phyloP scores from a whole-genome alignment of 2,888 invertebrate genomes.

The Spisula subtruncata region DNA sequence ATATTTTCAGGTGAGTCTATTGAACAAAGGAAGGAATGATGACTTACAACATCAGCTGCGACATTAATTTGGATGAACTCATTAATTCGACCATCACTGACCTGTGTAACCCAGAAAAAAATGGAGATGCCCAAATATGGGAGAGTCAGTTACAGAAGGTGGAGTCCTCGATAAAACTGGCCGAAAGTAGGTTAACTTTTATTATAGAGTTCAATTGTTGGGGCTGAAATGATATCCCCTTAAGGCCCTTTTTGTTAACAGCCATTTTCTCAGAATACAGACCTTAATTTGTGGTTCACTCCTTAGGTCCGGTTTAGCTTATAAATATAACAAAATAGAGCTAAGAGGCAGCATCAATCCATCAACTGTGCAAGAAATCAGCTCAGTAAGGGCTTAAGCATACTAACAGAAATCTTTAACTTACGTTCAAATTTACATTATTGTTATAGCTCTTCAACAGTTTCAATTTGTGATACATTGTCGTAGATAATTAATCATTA shows the following conservation, averaged over 20 bases:
- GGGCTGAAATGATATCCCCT: not conserved
- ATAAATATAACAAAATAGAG: too few relatives aligned
- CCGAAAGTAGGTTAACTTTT: constrained; percentile 71
- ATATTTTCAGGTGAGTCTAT: not conserved
- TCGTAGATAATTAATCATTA: too few relatives aligned
- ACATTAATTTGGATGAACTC: constrained; percentile 74
- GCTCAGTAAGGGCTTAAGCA: too few relatives aligned
- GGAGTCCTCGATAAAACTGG: constrained; percentile 63
- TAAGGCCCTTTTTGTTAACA: too few relatives aligned
- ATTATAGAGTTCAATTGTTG: not conserved
- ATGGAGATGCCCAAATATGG: constrained; percentile 47
- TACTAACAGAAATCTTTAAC: too few relatives aligned
- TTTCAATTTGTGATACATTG: too few relatives aligned
- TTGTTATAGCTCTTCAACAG: too few relatives aligned
- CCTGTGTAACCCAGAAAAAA: constrained; percentile 61
- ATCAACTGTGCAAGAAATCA: too few relatives aligned
- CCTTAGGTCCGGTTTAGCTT: too few relatives aligned
- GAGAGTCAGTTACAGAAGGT: constrained; percentile 50
- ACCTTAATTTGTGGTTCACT: not conserved
- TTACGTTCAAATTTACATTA: too few relatives aligned
- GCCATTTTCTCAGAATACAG: not conserved
- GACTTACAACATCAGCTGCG: constrained; percentile 2
- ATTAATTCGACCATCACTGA: constrained; percentile 73
- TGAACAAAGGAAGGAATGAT: not conserved
- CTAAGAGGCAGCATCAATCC: too few relatives aligned